A percentile compares a stretch with the other conserved stretches of the same genome.
Evolutionary conservation across 2,797 vertebrate species (phyloP).

Genomic region (Ceyx erithaca): DNA sequence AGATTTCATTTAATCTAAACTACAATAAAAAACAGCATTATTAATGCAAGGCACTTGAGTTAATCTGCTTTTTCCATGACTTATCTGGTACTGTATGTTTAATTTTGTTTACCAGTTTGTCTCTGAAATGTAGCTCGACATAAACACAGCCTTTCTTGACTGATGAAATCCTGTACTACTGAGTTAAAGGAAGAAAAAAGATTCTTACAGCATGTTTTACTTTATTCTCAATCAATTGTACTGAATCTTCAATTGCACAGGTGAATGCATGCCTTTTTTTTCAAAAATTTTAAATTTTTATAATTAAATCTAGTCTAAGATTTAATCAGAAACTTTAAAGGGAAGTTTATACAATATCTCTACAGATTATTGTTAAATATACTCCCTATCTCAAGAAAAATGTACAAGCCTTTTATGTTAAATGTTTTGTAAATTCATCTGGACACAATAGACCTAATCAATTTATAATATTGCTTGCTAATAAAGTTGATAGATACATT

Average conservation of each 20-base stretch:
- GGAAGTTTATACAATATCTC: not conserved
- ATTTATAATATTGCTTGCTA: not conserved
- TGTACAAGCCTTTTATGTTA: not conserved
- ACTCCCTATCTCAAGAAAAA: not conserved
- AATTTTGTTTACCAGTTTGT: slow-evolving; percentile 14
- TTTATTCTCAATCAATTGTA: not conserved
- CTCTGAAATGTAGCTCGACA: slow-evolving; percentile 17
- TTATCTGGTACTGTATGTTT: not conserved
- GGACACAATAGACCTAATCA: not conserved
- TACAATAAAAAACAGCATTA: slow-evolving; percentile 37
- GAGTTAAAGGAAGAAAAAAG: not conserved
- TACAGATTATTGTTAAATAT: not conserved
- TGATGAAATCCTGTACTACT: not conserved
- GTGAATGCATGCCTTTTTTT: not conserved
- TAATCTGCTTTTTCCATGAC: slow-evolving; percentile 16
- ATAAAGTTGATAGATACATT: not conserved
- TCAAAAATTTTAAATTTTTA: not conserved
- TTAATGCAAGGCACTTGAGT: slow-evolving; percentile 3
- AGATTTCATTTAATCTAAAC: slow-evolving; percentile 64
- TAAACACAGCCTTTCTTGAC: slow-evolving; percentile 7
- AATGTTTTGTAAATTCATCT: not conserved
- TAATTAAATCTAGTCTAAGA: not conserved
- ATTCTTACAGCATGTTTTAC: not conserved
- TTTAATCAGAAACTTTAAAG: not conserved
- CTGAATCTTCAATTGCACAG: not conserved